Evolutionary conservation across 2,797 vertebrate genomes (phyloP).

Genomic region (Aplochiton taeniatus): DNA sequence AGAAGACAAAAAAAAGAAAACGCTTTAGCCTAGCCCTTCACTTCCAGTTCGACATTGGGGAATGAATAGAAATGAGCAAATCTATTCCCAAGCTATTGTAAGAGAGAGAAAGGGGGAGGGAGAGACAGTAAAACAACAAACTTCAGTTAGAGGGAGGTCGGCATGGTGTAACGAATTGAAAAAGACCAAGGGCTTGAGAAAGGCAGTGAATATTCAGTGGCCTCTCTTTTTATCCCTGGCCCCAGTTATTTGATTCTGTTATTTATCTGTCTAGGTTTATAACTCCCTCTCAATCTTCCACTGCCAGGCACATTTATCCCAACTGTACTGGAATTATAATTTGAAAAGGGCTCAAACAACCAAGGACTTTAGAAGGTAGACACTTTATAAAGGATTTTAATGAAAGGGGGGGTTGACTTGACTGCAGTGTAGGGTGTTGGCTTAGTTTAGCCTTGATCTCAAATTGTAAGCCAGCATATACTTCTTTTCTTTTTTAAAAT

Average conservation of each 20-base stretch:
- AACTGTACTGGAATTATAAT: constrained; percentile 29
- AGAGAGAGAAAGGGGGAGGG: constrained; percentile 45
- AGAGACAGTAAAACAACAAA: constrained; percentile 69
- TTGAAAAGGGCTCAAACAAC: constrained; percentile 33
- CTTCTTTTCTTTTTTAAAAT: constrained; percentile 44
- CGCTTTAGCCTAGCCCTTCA: constrained; percentile 23
- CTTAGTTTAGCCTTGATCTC: constrained; percentile 52
- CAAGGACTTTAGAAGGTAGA: constrained; percentile 17
- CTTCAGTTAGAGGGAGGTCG: constrained; percentile 31
- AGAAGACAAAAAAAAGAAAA: constrained; percentile 33
- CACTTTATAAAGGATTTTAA: constrained; percentile 19
- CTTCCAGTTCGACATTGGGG: constrained; percentile 66
- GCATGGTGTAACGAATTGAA: constrained; percentile 49
- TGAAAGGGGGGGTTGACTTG: constrained; percentile 8
- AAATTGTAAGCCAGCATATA: constrained; percentile 45
- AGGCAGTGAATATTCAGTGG: constrained; percentile 23
- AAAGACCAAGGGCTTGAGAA: constrained; percentile 51
- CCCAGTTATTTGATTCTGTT: constrained; percentile 15
- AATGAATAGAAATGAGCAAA: constrained; percentile 78
- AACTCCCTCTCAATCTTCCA: constrained; percentile 23
- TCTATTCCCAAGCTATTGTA: constrained; percentile 70
- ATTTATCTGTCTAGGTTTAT: constrained; percentile 26
- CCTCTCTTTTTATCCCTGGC: constrained; percentile 24
- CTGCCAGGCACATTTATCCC: constrained; percentile 28
- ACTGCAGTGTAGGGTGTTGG: constrained; percentile 19